Conservation (phyloP, 2,888 invertebrate genomes). For the Trachelus stipa region DNA sequence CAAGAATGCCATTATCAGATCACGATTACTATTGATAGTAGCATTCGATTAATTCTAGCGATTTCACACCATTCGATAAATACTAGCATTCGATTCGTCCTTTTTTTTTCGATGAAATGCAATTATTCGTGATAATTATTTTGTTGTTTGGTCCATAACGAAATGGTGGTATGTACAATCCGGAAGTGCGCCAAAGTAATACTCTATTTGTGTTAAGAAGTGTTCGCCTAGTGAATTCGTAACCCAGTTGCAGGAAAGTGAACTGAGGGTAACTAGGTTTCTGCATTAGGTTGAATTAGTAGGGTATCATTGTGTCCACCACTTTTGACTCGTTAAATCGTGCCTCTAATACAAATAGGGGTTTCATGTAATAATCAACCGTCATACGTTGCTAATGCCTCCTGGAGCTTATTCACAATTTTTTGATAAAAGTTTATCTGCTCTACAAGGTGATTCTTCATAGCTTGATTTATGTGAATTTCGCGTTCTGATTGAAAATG, state of each 20-base stretch:
- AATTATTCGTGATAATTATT: background rate
- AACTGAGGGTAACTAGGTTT: background rate
- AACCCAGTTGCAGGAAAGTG: background rate
- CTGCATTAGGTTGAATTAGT: background rate
- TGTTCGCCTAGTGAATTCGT: background rate
- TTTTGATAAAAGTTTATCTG: slow-evolving; percentile 94
- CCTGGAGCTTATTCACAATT: slow-evolving; percentile 80
- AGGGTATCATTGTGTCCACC: background rate
- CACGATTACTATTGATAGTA: background rate
- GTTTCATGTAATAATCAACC: slow-evolving; percentile 35
- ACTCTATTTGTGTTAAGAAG: background rate
- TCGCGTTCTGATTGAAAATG: slow-evolving; percentile 92
- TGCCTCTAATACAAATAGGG: background rate
- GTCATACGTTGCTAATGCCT: slow-evolving; percentile 69
- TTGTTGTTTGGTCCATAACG: background rate
- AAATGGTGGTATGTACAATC: background rate
- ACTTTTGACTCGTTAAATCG: background rate
- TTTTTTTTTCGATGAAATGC: background rate
- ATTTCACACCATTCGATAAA: background rate
- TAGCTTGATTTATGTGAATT: slow-evolving; percentile 84
- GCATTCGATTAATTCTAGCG: background rate
- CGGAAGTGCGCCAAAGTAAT: background rate
- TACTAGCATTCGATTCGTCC: background rate
- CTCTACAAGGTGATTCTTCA: slow-evolving; percentile 86
- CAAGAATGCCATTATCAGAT: background rate